Conservation (phyloP, 2,888 invertebrate species). For the Rhopalosiphum nymphaeae region DNA sequence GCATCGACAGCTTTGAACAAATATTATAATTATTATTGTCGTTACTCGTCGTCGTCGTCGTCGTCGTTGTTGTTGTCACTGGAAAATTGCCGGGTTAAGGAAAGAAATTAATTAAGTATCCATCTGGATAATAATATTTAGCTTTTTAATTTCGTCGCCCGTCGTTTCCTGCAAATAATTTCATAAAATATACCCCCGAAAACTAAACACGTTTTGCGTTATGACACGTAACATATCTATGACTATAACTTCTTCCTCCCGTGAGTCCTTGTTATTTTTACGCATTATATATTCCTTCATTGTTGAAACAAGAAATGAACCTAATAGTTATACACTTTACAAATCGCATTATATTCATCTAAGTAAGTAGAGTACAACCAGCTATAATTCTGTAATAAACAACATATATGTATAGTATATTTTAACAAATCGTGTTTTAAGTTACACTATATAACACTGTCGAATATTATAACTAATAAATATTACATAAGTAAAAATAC, state of each 20-base stretch:
- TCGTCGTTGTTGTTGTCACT: not conserved
- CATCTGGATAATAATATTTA: not conserved
- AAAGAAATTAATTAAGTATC: not conserved
- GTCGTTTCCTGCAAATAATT: not conserved
- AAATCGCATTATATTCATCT: not conserved
- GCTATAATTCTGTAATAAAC: not conserved
- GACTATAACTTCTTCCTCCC: not conserved
- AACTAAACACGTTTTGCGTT: not conserved
- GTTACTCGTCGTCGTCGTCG: not conserved
- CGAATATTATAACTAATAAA: not conserved
- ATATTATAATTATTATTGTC: not conserved
- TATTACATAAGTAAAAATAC: not conserved
- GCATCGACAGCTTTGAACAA: not conserved
- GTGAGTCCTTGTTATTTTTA: not conserved
- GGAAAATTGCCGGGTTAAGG: not conserved
- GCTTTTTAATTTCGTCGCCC: not conserved
- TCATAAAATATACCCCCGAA: not conserved
- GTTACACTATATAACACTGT: not conserved
- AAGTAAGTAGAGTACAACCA: not conserved
- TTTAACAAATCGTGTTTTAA: not conserved
- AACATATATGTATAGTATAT: not conserved
- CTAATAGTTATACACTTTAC: not conserved
- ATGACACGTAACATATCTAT: not conserved
- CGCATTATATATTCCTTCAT: not conserved
- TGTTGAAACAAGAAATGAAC: not conserved